Evolutionary conservation across 2,113 vertebrate genomes (phyloP), one percentile per base, ranked within the genome.

Genomic region (Mesitornis unicolor): DNA sequence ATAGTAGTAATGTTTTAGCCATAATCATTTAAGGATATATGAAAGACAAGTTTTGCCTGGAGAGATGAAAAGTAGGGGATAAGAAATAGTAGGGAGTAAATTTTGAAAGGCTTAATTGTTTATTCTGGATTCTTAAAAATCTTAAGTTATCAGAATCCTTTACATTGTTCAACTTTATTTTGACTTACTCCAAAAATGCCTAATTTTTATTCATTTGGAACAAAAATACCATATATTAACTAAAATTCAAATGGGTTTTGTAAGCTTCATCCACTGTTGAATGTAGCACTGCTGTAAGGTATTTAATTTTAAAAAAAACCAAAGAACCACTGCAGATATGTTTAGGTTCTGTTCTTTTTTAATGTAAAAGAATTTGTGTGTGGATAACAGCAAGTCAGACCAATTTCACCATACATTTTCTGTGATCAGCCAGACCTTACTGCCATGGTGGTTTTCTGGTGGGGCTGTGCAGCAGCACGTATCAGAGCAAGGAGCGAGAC

Each of bases 401-500:
- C 48, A 33, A 38, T 79, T 76, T 60, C 40, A 57, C 16, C 4
- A 1, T 61, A 2, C 8, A 22, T 71, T 74, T 82, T 25, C 28
- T 76, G 28, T 45, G n/a, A 28, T 50, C 77, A 82, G 45, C 65
- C 63, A 35, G 22, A 43, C 51, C 26, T 74, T 50, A 64, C 33
- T 75, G 42, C 76, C 64, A 36, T 36, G 38, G 33, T 26, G 45
- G 22, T 79, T 89, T 82, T 73, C 42, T 59, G 53, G 15, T 4
- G 12, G 25, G 6, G 25, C 26, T 87, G 28, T 64, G 19, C 60
- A 48, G 40, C 1, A 63, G 57, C 21, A 53, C 18, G 1, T 31
- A 10, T 0, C 4, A 3, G 16, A 59, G 33, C 1, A 3, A 80
- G 63, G 13, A 65, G 3, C 2, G 3, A 68, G 45, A 26, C 24